phyloP scores from a whole-genome alignment of 2,888 invertebrate genomes.

The Molorchus minor region DNA sequence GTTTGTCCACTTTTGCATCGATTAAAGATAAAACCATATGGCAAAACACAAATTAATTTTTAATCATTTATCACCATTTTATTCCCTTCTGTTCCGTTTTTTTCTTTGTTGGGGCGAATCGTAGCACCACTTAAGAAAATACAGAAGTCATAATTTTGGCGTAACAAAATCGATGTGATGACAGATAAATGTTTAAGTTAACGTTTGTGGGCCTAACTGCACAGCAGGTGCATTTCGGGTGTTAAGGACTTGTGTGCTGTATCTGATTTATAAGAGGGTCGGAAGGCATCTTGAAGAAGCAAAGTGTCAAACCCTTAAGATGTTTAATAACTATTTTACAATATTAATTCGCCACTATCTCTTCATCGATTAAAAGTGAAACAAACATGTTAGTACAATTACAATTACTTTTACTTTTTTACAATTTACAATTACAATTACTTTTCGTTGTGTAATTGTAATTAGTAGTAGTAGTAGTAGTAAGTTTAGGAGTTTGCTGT shows the following conservation, averaged over 20 bases:
- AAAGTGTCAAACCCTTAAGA: not conserved
- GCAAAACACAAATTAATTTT: not conserved
- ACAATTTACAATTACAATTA: too few species aligned
- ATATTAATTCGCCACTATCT: too few species aligned
- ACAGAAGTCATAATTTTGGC: conserved; percentile 7
- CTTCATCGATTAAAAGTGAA: too few species aligned
- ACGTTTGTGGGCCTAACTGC: not conserved
- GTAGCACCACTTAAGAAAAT: conserved; percentile 1
- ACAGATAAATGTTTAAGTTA: conserved; percentile 7
- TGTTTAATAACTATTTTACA: not conserved
- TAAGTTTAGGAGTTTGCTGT: too few species aligned
- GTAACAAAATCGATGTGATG: conserved; percentile 5
- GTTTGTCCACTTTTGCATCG: too few species aligned
- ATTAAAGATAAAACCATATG: not conserved
- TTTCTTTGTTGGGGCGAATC: not conserved
- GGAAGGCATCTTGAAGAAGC: not conserved
- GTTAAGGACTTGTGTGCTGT: not conserved
- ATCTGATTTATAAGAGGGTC: conserved; percentile 1
- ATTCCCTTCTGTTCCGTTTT: not conserved
- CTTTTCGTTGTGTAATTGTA: too few species aligned
- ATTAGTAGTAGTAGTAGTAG: too few species aligned
- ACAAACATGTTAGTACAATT: too few species aligned
- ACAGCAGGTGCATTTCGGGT: conserved; percentile 4
- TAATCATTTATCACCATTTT: not conserved
- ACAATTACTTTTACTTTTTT: too few species aligned